Evolutionary conservation across 2,888 invertebrate species (phyloP), one percentile per base, ranked within the genome.

Genomic region (Melanostoma scalare): DNA sequence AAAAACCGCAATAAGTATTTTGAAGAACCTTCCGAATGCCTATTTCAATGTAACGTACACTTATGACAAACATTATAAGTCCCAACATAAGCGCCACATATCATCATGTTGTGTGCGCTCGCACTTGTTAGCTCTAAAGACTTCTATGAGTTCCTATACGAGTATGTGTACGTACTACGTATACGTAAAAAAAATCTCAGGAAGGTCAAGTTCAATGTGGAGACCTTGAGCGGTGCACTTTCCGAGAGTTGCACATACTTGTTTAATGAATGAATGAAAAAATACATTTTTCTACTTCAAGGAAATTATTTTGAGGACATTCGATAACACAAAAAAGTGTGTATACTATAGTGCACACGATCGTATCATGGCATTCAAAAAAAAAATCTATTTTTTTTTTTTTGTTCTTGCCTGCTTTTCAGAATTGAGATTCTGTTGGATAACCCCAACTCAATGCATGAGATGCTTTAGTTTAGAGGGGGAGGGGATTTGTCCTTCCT

Each of bases 181-280:
- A 38, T 48, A 35, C 53, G 52, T 60, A 58, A 63, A 63, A 38
- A 50, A 31, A 50, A 63, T 63, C 63, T 8, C 53, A 33, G 65
- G 68, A 78, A 78, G 78, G 73, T 78, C 78, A 78, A 78, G 78
- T 78, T 73, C 78, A 78, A 60, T 67, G 65, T 31, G 40, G 20
- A 46, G 73, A 67, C 78, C 78, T 78, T 78, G 77, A 68, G 69
- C 46, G 53, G 36, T 68, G 33, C 20, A 58, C 65, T 72, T 35
- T 72, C n/a, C 52, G n/a, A 72, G 65, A 38, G 56, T 63, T 63
- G 38, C 50, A 63, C 58, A 72, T 71, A 58, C 77, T 56, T 77
- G 36, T 71, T 77, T 58, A 60, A 58, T 77, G 56, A 44, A 33
- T 63, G 61, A 61, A 56, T 55, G 75, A 42, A 52, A 61, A 63